Base-by-base conservation (phyloP, 2,797 vertebrate species). In the Enteromius paludinosus region DNA sequence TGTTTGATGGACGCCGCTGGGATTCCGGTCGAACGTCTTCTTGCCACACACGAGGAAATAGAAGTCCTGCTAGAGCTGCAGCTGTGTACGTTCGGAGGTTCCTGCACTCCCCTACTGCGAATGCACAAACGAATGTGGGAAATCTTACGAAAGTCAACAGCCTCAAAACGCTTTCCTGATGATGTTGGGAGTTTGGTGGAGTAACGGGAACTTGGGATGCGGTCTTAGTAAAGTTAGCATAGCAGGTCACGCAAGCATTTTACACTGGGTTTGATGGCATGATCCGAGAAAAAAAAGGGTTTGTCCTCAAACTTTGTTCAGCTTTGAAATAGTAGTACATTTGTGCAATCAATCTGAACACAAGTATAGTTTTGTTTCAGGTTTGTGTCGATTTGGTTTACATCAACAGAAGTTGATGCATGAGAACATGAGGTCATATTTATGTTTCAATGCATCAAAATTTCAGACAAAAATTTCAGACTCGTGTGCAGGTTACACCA, bases 11-110 rank as follows among this genome's bases (percentile, higher is more conserved):
- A 66, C 49, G 64, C 33, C 35, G 41, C 59, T 73, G 68, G 68
- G 69, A 78, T 78, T 78, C 82, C 73, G 17, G 49, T 43, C 76
- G 41, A 69, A 47, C 1, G 64, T 69, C 71, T 28, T 73, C 71
- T 49, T 45, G 28, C 8, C 11, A 49, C 41, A 33, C 43, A 30
- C 3, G 0, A 41, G 65, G 65, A 45, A 62, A 61, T 28, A 3
- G 56, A n/a, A 47, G 30, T 49, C 79, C 74, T 77, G 59, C 41
- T 62, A 23, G 56, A 64, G n/a, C 41, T 38, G 69, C 69, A 81
- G 79, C 43, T 81, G 79, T 72, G 79, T 28, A 25, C 8, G n/a
- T 81, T 47, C 20, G 47, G 78, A 64, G 7, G 49, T 38, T 49
- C 5, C 49, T 70, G 66, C 35, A 7, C 7, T 81, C 56, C 59